Conservation (phyloP, 2,797 vertebrate species). For the Pteropus rufus region DNA sequence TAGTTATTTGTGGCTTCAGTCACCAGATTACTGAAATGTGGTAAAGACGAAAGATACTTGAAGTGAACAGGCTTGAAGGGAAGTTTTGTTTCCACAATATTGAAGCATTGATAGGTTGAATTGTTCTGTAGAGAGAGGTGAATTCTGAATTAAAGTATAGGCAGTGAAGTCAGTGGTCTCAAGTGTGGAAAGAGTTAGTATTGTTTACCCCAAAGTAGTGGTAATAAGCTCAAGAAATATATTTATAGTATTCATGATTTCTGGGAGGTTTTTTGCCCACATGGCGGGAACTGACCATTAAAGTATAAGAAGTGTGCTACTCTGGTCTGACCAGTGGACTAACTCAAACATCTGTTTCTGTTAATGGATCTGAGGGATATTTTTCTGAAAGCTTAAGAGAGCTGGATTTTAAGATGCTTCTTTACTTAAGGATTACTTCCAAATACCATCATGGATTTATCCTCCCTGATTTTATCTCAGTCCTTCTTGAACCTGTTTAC, state of each 20-base stretch:
- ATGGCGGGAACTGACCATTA: background rate
- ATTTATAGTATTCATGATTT: constrained; percentile 31
- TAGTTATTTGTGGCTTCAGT: constrained; percentile 47
- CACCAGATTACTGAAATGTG: background rate
- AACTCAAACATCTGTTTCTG: background rate
- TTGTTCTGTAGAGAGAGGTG: background rate
- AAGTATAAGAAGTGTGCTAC: constrained; percentile 20
- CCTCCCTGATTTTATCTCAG: constrained; percentile 50
- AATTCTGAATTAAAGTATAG: constrained; percentile 38
- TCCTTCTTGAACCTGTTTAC: constrained; percentile 56
- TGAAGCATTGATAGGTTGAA: background rate
- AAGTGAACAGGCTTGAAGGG: background rate
- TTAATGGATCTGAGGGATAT: constrained; percentile 34
- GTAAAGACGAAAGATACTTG: background rate
- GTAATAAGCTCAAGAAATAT: constrained; percentile 23
- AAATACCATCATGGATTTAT: constrained; percentile 51
- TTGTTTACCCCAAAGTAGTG: constrained; percentile 15
- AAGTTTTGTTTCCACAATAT: constrained; percentile 13
- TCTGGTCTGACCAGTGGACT: constrained; percentile 23
- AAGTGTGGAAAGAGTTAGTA: background rate
- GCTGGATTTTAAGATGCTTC: constrained; percentile 41
- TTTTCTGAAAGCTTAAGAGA: constrained; percentile 43
- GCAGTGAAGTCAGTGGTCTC: background rate
- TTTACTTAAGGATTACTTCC: constrained; percentile 52
- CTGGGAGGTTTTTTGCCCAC: constrained; percentile 1